These are phyloP conservation scores for Hirtodrosophila duncani DNA, from an alignment of 2,888 invertebrate species.

Conservation along the genomic window DNA sequence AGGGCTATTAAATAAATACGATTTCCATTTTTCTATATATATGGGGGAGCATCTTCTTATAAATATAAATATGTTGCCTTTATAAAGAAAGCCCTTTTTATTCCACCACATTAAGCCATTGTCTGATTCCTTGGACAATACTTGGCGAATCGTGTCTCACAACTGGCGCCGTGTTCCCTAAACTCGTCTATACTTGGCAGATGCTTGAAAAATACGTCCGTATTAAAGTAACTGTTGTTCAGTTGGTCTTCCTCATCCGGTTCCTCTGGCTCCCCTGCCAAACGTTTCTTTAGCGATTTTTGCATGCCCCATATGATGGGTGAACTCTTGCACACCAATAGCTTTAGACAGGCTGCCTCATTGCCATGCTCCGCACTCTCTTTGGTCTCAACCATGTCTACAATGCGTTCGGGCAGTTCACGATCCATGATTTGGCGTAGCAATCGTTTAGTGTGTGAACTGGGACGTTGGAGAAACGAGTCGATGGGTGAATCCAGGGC, in stretches of 20 bases:
- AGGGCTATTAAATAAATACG: too few species aligned
- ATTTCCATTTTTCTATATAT: too few species aligned
- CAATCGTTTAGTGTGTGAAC: conserved; percentile 79
- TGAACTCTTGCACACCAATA: conserved; percentile 87
- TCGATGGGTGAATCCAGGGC: conserved; percentile 79
- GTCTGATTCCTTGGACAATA: conserved; percentile 68
- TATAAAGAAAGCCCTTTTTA: too few species aligned
- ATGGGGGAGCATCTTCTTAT: too few species aligned
- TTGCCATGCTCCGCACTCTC: conserved; percentile 79
- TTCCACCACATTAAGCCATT: neutral
- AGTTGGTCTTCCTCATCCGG: conserved; percentile 45
- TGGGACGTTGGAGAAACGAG: conserved; percentile 84
- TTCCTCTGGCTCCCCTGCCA: conserved; percentile 45
- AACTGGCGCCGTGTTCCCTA: conserved; percentile 81
- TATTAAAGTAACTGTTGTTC: conserved; percentile 39
- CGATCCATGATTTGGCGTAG: conserved; percentile 82
- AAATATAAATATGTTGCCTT: too few species aligned
- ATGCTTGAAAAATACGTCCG: conserved; percentile 81
- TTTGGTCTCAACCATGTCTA: conserved; percentile 81
- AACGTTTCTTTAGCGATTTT: conserved; percentile 79
- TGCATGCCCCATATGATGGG: conserved; percentile 89
- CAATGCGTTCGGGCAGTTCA: conserved; percentile 82
- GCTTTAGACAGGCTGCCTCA: conserved; percentile 84
- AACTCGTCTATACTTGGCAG: conserved; percentile 83
- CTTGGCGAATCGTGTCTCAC: conserved; percentile 81